Percentiles rank a stretch among this genome's conserved stretches.
Evolutionary conservation across 2,797 vertebrate genomes (phyloP).

Genomic region (Nothura maculosa): DNA sequence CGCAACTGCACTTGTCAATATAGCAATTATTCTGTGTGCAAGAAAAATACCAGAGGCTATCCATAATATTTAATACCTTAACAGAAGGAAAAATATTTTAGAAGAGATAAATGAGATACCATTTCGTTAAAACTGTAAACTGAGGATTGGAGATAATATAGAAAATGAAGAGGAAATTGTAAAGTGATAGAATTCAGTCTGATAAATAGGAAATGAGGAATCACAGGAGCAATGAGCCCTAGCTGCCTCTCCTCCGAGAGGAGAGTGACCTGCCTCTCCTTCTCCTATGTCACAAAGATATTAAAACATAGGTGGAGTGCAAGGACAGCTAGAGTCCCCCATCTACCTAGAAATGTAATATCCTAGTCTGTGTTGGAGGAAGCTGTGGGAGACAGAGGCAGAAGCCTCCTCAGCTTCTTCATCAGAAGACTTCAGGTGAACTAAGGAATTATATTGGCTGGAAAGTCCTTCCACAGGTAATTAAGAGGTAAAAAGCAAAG

Average conservation of each 20-base stretch:
- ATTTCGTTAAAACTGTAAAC: background rate
- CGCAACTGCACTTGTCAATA: background rate
- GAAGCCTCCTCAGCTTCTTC: background rate
- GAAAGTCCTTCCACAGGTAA: background rate
- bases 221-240: background rate
- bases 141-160: background rate
- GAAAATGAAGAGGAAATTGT: background rate
- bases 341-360: background rate
- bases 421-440: background rate
- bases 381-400: background rate
- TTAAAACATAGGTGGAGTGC: background rate
- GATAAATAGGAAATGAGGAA: background rate
- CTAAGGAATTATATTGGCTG: background rate
- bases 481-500: background rate
- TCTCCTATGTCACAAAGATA: background rate
- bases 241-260: background rate
- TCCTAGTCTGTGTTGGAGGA: background rate
- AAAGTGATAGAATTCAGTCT: too few relatives aligned
- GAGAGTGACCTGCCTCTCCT: too few relatives aligned
- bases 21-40: background rate
- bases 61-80: background rate
- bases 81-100: background rate
- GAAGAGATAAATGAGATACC: background rate
- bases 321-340: background rate
- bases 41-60: background rate